These are phyloP conservation scores for Urocyon cinereoargenteus DNA, from an alignment of 2,797 vertebrate species.

Conservation along the genomic window DNA sequence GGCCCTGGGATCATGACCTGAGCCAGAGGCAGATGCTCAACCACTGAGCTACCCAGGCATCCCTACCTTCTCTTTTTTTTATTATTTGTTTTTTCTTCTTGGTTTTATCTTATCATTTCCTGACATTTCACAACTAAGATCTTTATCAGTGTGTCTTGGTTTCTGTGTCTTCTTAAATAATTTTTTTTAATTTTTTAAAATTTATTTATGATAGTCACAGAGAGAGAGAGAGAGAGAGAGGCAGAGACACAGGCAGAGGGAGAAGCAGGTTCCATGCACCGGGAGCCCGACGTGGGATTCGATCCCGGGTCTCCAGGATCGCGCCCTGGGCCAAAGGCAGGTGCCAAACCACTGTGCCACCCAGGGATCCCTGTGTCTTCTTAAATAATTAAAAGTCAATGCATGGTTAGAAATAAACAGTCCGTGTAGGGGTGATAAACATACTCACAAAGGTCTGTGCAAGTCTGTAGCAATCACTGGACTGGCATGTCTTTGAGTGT, in stretches of 20 bases:
- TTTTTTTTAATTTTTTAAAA: no score
- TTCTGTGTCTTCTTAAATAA: conserved; percentile 47
- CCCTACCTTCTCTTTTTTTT: background rate
- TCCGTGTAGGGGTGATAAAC: background rate
- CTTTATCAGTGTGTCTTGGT: conserved; percentile 28
- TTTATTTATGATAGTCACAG: no score
- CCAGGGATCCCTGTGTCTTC: background rate
- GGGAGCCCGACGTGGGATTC: no score
- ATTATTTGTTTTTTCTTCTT: conserved; percentile 30
- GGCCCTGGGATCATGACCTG: no score
- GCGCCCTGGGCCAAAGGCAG: no score
- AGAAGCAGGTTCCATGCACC: no score
- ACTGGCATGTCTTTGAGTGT: background rate
- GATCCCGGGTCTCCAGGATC: no score
- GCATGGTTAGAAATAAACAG: background rate
- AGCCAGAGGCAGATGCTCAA: no score
- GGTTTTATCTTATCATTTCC: conserved; percentile 33
- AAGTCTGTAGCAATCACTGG: background rate
- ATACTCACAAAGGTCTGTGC: background rate
- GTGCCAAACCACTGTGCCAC: no score
- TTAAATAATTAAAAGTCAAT: conserved; percentile 26
- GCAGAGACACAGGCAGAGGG: no score
- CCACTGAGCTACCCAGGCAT: no score
- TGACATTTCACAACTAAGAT: conserved; percentile 18
- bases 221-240: no score